Base-by-base conservation (phyloP, 2,113 vertebrate genomes). In the Paralichthys olivaceus region DNA sequence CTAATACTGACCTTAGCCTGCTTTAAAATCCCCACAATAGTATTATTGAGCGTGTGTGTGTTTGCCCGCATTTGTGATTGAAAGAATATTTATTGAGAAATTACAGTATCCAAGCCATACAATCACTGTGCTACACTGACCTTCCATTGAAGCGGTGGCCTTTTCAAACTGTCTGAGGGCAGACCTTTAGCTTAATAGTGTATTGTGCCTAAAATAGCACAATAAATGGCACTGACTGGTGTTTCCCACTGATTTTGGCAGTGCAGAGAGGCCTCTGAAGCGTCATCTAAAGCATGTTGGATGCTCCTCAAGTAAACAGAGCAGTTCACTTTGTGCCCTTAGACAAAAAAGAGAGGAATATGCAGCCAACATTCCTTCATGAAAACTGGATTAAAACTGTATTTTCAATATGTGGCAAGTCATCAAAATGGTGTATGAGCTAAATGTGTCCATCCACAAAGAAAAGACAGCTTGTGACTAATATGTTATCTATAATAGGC, bases 181-280 rank as follows among this genome's bases (percentile, higher is more conserved):
- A 82, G 79, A 88, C 84, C 83, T 90, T 84, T 85, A 70, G 55
- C 66, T 70, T 83, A 81, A 85, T 75, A 37, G 49, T 72, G 55
- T 25, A 84, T 87, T 90, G 86, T 89, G 55, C 49, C 69, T 75
- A 66, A 83, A 89, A 88, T 88, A 86, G 77, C 66, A 26, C 40
- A 66, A 68, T 84, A 79, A 89, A 75, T 66, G 64, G 59, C 40
- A 3, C 20, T 0, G 54, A 49, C 23, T 58, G 69, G 68, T 81
- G 67, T 74, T 85, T 84, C 65, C 82, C 68, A 43, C 69, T 57
- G 73, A 80, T 85, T 87, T 75, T 67, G 74, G 75, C 77, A 49
- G 14, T 23, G 28, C 65, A 68, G 22, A 81, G 43, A 70, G 64
- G 70, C 60, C 66, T 84, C 68, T 75, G 70, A 83, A 69, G 62